phyloP scores from a whole-genome alignment of 1,140 invertebrate species.

The Episyrphus balteatus region DNA sequence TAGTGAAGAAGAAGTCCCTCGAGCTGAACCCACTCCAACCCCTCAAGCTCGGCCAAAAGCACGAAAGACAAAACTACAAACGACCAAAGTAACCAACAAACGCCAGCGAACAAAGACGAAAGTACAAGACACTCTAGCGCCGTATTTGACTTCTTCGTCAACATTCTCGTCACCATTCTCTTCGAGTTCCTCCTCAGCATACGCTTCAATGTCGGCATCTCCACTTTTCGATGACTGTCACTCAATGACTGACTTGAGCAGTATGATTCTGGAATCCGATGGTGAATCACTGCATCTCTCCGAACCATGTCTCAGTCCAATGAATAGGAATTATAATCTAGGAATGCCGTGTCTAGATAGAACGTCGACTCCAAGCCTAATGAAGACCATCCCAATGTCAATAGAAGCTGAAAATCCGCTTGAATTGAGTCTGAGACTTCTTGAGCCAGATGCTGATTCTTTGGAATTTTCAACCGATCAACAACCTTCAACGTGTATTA shows the following conservation, averaged over 20 bases:
- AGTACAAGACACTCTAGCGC: too few relatives aligned
- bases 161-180: background rate
- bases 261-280: constrained; percentile 42
- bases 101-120: too few relatives aligned
- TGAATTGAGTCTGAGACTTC: constrained; percentile 25
- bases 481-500: constrained; percentile 30
- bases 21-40: constrained; percentile 7
- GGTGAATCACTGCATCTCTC: constrained; percentile 42
- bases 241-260: constrained; percentile 18
- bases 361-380: background rate
- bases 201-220: background rate
- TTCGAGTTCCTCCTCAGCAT: constrained; percentile 2
- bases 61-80: background rate
- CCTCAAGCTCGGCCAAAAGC: constrained; percentile 11
- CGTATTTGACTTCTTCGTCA: too few relatives aligned
- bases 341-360: background rate
- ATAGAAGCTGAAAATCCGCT: constrained; percentile 3
- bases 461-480: constrained; percentile 25
- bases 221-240: background rate
- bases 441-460: constrained; percentile 25
- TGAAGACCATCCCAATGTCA: background rate
- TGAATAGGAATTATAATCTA: constrained; percentile 15
- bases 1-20: constrained; percentile 5
- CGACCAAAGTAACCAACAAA: background rate
- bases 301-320: constrained; percentile 27